Evolutionary conservation across 2,888 invertebrate species (phyloP).

Genomic region (Drosophila planitibia): DNA sequence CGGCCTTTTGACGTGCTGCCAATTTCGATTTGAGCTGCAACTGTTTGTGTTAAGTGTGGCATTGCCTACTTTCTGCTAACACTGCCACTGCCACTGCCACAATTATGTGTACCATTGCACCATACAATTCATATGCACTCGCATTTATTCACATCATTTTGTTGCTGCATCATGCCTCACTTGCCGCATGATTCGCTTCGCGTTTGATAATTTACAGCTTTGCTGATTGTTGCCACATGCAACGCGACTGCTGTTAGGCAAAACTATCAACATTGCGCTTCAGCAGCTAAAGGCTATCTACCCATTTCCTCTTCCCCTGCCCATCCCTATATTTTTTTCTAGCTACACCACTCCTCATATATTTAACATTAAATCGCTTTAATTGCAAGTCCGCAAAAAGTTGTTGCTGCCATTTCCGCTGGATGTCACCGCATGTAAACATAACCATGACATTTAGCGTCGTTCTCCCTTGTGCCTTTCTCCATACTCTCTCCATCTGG

Average conservation of each 20-base stretch:
- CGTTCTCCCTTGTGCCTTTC: constrained; percentile 36
- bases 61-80: constrained; percentile 19
- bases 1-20: constrained; percentile 42
- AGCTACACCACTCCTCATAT: constrained; percentile 13
- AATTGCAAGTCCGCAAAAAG: constrained; percentile 62
- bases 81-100: background rate
- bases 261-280: constrained; percentile 31
- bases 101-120: background rate
- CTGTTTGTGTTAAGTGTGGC: constrained; percentile 19
- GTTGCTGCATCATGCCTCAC: constrained; percentile 4
- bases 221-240: constrained; percentile 63
- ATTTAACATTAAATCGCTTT: constrained; percentile 71
- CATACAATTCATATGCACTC: constrained; percentile 1
- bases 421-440: constrained; percentile 82
- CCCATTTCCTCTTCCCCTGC: background rate
- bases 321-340: accelerated
- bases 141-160: constrained; percentile 24
- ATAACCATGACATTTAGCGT: constrained; percentile 83
- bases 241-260: constrained; percentile 12
- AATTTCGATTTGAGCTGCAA: constrained; percentile 54
- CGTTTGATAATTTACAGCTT: constrained; percentile 70
- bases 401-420: constrained; percentile 73
- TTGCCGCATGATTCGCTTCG: constrained; percentile 53
- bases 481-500: background rate
- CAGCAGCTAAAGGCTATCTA: constrained; percentile 24